Evolutionary conservation across 2,888 invertebrate genomes (phyloP), one percentile per base, ranked within the genome.

Genomic region (Notodonta ziczac): DNA sequence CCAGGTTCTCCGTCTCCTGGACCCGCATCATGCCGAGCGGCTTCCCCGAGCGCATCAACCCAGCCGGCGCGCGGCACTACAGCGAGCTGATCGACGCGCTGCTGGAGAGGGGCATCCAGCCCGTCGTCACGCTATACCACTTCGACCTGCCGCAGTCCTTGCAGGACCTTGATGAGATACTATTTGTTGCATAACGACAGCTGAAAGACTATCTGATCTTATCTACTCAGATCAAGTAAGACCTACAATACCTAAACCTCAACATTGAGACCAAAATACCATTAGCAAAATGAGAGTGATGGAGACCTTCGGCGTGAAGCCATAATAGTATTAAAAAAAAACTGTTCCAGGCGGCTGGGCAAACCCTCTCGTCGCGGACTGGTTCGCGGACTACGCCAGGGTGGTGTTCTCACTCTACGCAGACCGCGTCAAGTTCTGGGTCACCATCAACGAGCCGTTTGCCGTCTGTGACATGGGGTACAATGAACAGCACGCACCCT

Each of bases 381-480:
- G 73, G 74, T 95, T 95, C 72, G 90, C 84, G 55, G 94, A 95
- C 70, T 96, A 94, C 73, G 94, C 95, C 0, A 87, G 90, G 32
- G 71, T 95, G 1, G 81, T 94, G 3, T 94, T 93, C 73, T 85
- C 89, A 8, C 86, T 94, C 66, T 95, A 91, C 65, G 96, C 94
- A 0, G 94, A 94, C 69, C 91, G 95, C 54, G 94, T 96, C 4
- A 94, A 92, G 78, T 83, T 91, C 55, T 97, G 96, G 96, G 93
- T 96, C 0, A 97, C 96, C 0, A 89, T 97, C 48, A 97, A 97
- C 79, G 97, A 97, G 73, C 96, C 96, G 0, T 77, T 81, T 0
- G 55, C 61, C 0, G 14, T 72, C 0, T 81, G 81, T 32, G 78
- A 78, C 0, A 14, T 24, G 0, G 60, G 59, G 0, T 79, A 70